Percentiles rank a stretch among this genome's conserved stretches.
Evolutionary conservation across 2,888 invertebrate species (phyloP).

Genomic region (Baronia brevicornis): DNA sequence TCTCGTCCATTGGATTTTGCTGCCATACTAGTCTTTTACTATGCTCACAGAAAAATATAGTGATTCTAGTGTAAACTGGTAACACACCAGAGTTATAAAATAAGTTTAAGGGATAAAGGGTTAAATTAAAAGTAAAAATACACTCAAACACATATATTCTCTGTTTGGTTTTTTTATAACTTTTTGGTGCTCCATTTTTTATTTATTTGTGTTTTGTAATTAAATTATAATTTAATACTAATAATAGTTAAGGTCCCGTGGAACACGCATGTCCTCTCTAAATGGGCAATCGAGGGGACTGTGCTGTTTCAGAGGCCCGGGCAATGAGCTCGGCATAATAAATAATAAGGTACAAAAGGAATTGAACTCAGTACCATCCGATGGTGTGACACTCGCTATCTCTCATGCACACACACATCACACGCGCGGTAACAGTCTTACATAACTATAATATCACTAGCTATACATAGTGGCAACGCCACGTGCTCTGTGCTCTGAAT

Average conservation of each 20-base stretch:
- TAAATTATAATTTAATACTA: conserved; percentile 72
- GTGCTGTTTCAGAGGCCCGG: conserved; percentile 55
- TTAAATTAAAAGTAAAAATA: conserved; percentile 46
- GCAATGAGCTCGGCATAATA: conserved; percentile 73
- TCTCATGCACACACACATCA: conserved; percentile 59
- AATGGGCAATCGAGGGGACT: conserved; percentile 68
- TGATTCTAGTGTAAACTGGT: neutral
- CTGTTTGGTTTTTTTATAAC: conserved; percentile 59
- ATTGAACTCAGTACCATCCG: conserved; percentile 64
- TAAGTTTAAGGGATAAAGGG: neutral
- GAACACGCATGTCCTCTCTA: conserved; percentile 53
- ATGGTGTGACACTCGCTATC: conserved; percentile 62
- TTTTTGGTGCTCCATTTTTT: conserved; percentile 75
- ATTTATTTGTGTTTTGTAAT: conserved; percentile 55
- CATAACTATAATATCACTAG: conserved; percentile 68
- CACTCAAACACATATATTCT: conserved; percentile 71
- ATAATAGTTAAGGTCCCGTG: conserved; percentile 57
- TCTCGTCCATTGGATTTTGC: no score
- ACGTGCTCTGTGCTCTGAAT: conserved; percentile 59
- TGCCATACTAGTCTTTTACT: no score
- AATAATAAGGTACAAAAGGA: conserved; percentile 71
- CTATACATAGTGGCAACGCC: conserved; percentile 67
- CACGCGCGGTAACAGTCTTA: conserved; percentile 64
- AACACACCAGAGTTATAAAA: neutral
- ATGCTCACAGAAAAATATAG: neutral